Conservation (phyloP, 1,140 invertebrate species). For the Cotesia glomerata region DNA sequence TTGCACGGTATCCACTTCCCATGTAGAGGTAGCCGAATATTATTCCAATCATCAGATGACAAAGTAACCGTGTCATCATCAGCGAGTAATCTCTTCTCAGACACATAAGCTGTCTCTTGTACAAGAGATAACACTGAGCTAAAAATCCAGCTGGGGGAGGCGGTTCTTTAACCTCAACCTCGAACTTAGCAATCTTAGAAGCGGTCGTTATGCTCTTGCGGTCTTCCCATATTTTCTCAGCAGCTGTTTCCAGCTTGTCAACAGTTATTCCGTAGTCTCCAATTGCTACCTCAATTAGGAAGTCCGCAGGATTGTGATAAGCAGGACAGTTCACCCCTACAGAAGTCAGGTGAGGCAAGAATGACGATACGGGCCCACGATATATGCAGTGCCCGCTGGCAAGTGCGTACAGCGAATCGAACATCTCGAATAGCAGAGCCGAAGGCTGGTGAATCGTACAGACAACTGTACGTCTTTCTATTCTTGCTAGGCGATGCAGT, state of each 20-base stretch:
- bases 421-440: constrained; percentile 94
- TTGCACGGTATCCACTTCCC: constrained; percentile 84
- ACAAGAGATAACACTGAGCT: constrained; percentile 58
- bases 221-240: constrained; percentile 65
- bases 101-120: constrained; percentile 57
- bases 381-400: constrained; percentile 89
- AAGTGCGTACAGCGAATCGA: constrained; percentile 92
- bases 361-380: constrained; percentile 73
- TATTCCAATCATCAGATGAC: constrained; percentile 83
- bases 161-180: constrained; percentile 32
- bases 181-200: not conserved
- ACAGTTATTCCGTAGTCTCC: constrained; percentile 73
- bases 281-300: constrained; percentile 80
- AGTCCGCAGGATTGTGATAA: constrained; percentile 96
- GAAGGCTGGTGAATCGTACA: constrained; percentile 97
- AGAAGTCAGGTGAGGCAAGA: constrained; percentile 83
- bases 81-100: constrained; percentile 66
- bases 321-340: constrained; percentile 84
- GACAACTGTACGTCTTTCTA: constrained; percentile 87
- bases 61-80: constrained; percentile 76
- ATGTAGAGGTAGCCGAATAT: constrained; percentile 89
- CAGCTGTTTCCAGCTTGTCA: constrained; percentile 67
- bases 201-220: constrained; percentile 37
- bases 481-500: constrained; percentile 78
- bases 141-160: constrained; percentile 54